A percentile compares a stretch with the other conserved stretches of the same genome.
Evolutionary conservation across 1,140 invertebrate genomes (phyloP).

Genomic region (Leptestheria dahalacensis): DNA sequence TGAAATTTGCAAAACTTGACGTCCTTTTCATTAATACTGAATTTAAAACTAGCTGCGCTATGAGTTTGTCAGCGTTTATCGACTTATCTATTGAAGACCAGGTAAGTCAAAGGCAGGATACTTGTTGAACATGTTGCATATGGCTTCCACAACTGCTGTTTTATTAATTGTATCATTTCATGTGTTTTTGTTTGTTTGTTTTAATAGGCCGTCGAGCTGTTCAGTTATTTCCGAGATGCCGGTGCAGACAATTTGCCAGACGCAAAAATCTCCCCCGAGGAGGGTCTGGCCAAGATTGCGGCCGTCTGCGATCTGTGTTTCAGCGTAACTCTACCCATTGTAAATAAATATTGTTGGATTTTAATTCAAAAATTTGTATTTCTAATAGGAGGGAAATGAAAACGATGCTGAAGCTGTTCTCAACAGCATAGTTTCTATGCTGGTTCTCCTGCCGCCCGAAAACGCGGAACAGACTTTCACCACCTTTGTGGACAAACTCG

Average conservation of each 20-base stretch:
- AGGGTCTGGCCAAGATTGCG: slow-evolving; percentile 88
- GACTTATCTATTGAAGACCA: slow-evolving; percentile 47
- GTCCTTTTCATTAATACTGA: no score
- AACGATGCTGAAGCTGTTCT: slow-evolving; percentile 63
- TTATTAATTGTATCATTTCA: neutral
- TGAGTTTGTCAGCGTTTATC: slow-evolving; percentile 32
- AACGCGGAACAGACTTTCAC: slow-evolving; percentile 78
- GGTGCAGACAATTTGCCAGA: slow-evolving; percentile 76
- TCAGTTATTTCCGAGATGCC: slow-evolving; percentile 73
- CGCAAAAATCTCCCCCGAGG: slow-evolving; percentile 74
- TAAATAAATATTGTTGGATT: neutral
- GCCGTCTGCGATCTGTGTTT: slow-evolving; percentile 84
- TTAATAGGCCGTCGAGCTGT: slow-evolving; percentile 69
- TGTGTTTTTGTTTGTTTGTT: slow-evolving; percentile 23
- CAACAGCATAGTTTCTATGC: slow-evolving; percentile 83
- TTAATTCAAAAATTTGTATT: neutral
- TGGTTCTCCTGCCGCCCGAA: slow-evolving; percentile 71
- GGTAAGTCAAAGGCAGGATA: slow-evolving; percentile 32
- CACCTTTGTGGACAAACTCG: slow-evolving; percentile 82
- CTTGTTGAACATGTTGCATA: neutral
- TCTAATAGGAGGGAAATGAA: slow-evolving; percentile 44
- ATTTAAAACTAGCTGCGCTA: no score
- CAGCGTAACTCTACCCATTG: slow-evolving; percentile 34
- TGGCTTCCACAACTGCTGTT: neutral
- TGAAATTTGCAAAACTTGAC: no score